These are phyloP conservation scores for Malurus splendens DNA, from an alignment of 2,797 vertebrate genomes.

Conservation along the genomic window DNA sequence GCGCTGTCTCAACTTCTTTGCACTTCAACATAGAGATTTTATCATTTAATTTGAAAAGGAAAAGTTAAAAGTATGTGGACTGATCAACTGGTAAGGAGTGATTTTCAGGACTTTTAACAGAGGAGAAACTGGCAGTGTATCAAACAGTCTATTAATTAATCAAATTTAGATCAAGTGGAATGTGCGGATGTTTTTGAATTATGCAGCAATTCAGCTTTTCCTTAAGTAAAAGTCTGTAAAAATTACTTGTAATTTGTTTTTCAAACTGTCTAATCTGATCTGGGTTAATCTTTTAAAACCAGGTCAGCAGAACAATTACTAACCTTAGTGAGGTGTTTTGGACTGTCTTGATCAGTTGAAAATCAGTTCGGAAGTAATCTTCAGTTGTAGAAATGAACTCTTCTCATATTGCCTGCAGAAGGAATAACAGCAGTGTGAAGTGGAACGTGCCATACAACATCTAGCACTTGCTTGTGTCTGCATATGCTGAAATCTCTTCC, in stretches of 20 bases:
- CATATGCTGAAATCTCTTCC: not conserved
- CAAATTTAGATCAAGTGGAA: not conserved
- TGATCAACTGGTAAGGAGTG: not conserved
- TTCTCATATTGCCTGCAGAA: not conserved
- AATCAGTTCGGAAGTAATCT: not conserved
- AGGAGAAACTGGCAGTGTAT: not conserved
- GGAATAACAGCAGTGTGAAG: not conserved
- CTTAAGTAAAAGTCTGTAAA: not conserved
- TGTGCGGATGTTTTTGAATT: not conserved
- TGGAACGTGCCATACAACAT: fast-evolving
- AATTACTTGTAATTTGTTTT: not conserved
- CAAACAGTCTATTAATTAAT: not conserved
- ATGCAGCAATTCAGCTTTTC: not conserved
- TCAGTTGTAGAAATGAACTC: not conserved
- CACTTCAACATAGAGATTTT: not conserved
- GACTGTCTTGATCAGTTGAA: not conserved
- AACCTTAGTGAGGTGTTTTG: not conserved
- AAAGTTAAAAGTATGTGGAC: not conserved
- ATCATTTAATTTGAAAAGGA: not conserved
- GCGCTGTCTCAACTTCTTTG: not conserved
- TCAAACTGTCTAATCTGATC: not conserved
- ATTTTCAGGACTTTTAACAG: not conserved
- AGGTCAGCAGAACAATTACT: not conserved
- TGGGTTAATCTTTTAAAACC: not conserved
- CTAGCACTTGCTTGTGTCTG: not conserved